Evolutionary conservation across 1,140 invertebrate genomes (phyloP), one percentile per base, ranked within the genome.

Genomic region (Calephelis nemesis): DNA sequence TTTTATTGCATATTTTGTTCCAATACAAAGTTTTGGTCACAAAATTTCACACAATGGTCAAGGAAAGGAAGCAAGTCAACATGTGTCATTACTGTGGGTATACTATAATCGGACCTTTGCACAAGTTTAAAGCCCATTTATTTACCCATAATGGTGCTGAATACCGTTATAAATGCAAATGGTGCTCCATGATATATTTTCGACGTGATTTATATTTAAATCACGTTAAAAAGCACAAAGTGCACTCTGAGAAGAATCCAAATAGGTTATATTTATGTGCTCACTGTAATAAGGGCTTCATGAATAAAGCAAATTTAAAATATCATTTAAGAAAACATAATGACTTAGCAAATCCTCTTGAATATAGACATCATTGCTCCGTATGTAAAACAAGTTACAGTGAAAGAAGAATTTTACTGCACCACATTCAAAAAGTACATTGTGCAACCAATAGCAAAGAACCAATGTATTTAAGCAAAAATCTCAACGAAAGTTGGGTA

Each of bases 401-500:
- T 12, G 86, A 87, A 54, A 74, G 79, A 30, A 49, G 84, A 7
- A 19, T 83, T 0, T 60, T 88, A 0, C 69, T 78, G 19, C 70
- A 82, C 48, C 85, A 88, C 39, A 79, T 88, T 58, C 67, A 81
- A 8, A 78, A 78, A 67, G 49, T 68, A 7, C 85, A 88, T 67
- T 81, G 78, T 9, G 84, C 81, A 49, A 66, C 77, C 0, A 58
- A 77, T 4, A 63, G 9, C 0, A 47, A 71, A 7, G 74, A 79
- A 39, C 66, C 76, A 0, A 48, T 42, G 5, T 69, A 76, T 47
- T 48, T 74, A 4, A 68, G 68, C 60, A 83, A 75, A 63, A 58
- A 67, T 12, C n/a, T 81, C 4, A 87, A 88, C n/a, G 84, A 87
- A 11, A 81, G 76, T 1, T 88, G 86, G 86, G 69, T 84, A 0